These are phyloP conservation scores for Hemistola chrysoprasaria DNA, from an alignment of 2,888 invertebrate genomes.

Conservation along the genomic window DNA sequence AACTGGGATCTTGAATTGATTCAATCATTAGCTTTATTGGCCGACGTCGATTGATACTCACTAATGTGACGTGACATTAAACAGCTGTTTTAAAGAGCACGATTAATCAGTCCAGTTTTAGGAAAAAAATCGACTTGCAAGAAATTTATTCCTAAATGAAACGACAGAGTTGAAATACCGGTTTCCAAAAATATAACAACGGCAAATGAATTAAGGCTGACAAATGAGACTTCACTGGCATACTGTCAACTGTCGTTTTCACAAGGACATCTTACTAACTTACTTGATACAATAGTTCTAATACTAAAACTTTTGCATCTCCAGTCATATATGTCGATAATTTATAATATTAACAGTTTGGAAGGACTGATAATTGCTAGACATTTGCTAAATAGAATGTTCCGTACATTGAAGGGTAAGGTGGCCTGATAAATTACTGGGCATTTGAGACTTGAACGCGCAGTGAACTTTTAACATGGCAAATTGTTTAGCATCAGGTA, in stretches of 20 bases:
- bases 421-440: no score
- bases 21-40: conserved; percentile 42
- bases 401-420: no score
- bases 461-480: no score
- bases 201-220: background rate
- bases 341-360: no score
- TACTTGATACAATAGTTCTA: background rate
- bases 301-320: background rate
- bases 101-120: background rate
- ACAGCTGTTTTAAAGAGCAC: background rate
- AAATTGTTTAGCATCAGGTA: no score
- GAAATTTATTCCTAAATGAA: background rate
- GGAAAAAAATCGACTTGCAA: background rate
- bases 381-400: no score
- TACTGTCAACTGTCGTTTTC: no score
- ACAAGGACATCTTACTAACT: background rate
- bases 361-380: no score
- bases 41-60: conserved; percentile 27
- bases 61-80: conserved; percentile 10
- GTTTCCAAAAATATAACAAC: conserved; percentile 12
- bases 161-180: conserved; percentile 4
- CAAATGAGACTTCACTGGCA: background rate
- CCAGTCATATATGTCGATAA: no score
- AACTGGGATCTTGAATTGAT: conserved; percentile 44
- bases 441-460: no score